Percentiles rank a stretch among this genome's conserved stretches.
Conservation (phyloP, 2,888 invertebrate genomes). For the Dilophus febrilis region DNA sequence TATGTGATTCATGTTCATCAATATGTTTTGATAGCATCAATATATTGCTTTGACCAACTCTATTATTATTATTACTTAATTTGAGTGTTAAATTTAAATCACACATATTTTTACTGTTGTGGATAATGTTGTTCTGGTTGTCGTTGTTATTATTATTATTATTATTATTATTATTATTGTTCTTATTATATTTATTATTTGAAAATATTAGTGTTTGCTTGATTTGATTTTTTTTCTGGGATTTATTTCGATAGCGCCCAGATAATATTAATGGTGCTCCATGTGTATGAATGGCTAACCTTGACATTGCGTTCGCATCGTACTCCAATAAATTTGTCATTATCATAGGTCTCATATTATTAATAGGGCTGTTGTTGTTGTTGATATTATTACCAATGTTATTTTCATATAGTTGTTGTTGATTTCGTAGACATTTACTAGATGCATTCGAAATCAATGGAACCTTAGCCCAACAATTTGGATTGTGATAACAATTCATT, state of each 20-base stretch:
- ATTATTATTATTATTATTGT: constrained; percentile 7
- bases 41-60: constrained; percentile 22
- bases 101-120: no score
- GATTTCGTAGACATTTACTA: constrained; percentile 28
- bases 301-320: constrained; percentile 34
- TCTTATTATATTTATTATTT: constrained; percentile 9
- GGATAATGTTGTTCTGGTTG: no score
- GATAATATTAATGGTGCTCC: constrained; percentile 69
- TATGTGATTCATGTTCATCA: constrained; percentile 37
- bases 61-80: constrained; percentile 27
- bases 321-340: constrained; percentile 10
- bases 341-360: not conserved
- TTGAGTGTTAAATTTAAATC: no score
- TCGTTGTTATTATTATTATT: constrained; percentile 25
- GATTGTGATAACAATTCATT: constrained; percentile 9
- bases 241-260: constrained; percentile 33
- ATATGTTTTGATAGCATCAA: constrained; percentile 52
- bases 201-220: constrained; percentile 23
- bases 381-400: constrained; percentile 5
- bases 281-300: constrained; percentile 66
- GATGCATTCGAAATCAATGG: constrained; percentile 66
- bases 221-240: constrained; percentile 27
- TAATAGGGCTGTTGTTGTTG: constrained; percentile 4
- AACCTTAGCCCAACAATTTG: constrained; percentile 59
- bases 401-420: constrained; percentile 12